A percentile compares a stretch with the other conserved stretches of the same genome.
Evolutionary conservation across 2,113 vertebrate species (phyloP).

Genomic region (Phocoena phocoena): DNA sequence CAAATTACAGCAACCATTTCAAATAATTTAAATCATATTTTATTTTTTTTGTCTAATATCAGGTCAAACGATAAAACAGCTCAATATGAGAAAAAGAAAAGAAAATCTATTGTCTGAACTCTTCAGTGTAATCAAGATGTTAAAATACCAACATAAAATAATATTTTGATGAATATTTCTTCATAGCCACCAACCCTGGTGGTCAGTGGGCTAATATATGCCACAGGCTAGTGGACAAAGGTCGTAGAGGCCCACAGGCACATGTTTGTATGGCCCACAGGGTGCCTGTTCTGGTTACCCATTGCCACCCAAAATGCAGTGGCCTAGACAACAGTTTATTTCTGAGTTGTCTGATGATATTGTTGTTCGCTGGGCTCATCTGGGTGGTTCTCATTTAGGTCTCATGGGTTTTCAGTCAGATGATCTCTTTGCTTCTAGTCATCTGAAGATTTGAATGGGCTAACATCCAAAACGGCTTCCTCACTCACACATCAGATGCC

Average conservation of each 20-base stretch:
- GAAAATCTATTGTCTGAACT: background rate
- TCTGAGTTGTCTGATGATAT: background rate
- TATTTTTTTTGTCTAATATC: background rate
- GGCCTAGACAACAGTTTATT: background rate
- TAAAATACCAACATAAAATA: background rate
- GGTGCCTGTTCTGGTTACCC: background rate
- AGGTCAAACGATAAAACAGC: background rate
- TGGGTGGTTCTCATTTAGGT: background rate
- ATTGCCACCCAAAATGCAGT: background rate
- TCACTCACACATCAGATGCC: background rate
- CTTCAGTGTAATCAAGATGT: background rate
- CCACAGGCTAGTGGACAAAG: background rate
- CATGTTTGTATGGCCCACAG: background rate
- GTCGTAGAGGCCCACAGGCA: background rate
- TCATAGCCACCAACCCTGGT: background rate
- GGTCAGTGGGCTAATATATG: background rate
- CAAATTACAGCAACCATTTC: background rate
- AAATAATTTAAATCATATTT: background rate
- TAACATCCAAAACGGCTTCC: background rate
- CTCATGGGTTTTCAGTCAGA: background rate
- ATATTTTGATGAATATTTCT: background rate
- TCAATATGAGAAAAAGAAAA: background rate
- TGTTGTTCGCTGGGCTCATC: background rate
- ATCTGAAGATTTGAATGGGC: background rate
- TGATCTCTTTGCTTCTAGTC: background rate